These are phyloP conservation scores for Drosophila tristis DNA, from an alignment of 1,140 invertebrate species.

Conservation along the genomic window DNA sequence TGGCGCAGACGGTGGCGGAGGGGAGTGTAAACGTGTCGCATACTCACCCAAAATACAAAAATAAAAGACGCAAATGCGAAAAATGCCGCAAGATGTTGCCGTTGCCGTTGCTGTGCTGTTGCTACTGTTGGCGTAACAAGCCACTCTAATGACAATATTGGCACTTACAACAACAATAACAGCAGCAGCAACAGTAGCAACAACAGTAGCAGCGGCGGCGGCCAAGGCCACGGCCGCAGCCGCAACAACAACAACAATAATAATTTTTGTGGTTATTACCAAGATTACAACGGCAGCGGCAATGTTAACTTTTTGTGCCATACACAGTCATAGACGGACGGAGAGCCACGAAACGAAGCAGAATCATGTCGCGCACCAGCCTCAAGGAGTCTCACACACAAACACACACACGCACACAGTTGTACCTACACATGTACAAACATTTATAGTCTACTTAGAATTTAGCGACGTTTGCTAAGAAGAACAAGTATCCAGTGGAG, in stretches of 20 bases:
- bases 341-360: slow-evolving; percentile 20
- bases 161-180: slow-evolving; percentile 76
- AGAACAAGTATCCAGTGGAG: slow-evolving; percentile 11
- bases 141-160: slow-evolving; percentile 82
- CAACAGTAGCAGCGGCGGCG: not conserved
- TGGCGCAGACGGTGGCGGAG: not conserved
- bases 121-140: slow-evolving; percentile 77
- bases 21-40: slow-evolving; percentile 66
- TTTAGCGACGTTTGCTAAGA: slow-evolving; percentile 55
- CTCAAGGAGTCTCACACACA: slow-evolving; percentile 37
- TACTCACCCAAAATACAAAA: slow-evolving; percentile 62
- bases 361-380: slow-evolving; percentile 57
- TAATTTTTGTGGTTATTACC: slow-evolving; percentile 82
- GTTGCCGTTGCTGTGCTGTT: slow-evolving; percentile 20
- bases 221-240: slow-evolving; percentile 1
- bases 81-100: slow-evolving; percentile 81
- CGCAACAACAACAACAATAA: slow-evolving; percentile 64
- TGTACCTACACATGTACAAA: slow-evolving; percentile 47
- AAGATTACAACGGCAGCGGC: slow-evolving; percentile 74
- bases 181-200: slow-evolving; percentile 58
- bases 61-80: slow-evolving; percentile 77
- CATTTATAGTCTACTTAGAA: slow-evolving; percentile 80
- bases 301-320: slow-evolving; percentile 54
- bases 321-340: slow-evolving; percentile 24
- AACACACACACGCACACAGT: slow-evolving; percentile 17